These are phyloP conservation scores for Thunnus thynnus DNA, from an alignment of 2,113 vertebrate species.

Conservation along the genomic window DNA sequence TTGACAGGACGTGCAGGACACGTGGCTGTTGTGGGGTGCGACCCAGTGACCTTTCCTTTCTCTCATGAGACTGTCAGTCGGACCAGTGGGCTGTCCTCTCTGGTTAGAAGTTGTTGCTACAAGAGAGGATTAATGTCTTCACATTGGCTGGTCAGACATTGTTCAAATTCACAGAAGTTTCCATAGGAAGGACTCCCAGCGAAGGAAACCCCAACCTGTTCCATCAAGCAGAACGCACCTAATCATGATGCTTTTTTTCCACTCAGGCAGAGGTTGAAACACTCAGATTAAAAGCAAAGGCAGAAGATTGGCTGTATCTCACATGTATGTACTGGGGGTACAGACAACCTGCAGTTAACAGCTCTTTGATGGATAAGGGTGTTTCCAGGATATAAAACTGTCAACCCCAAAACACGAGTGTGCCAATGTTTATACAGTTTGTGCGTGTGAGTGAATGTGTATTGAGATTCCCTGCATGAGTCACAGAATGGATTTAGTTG, in stretches of 20 bases:
- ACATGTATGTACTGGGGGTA: background rate
- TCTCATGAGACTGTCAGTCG: constrained; percentile 35
- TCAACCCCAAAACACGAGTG: constrained; percentile 1
- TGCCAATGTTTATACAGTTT: background rate
- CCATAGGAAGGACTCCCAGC: constrained; percentile 5
- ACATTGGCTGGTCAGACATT: constrained; percentile 26
- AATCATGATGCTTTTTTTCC: background rate
- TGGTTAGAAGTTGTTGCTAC: constrained; percentile 34
- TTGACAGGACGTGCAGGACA: background rate
- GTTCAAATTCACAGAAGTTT: constrained; percentile 23
- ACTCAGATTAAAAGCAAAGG: background rate
- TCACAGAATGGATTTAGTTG: background rate
- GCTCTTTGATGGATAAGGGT: background rate
- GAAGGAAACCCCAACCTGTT: constrained; percentile 22
- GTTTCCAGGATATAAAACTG: constrained; percentile 14
- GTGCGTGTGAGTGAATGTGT: background rate
- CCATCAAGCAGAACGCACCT: constrained; percentile 47
- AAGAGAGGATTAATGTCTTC: constrained; percentile 50
- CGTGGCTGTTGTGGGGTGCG: constrained; percentile 15
- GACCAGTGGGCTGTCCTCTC: constrained; percentile 27
- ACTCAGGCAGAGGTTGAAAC: constrained; percentile 14
- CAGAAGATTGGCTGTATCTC: background rate
- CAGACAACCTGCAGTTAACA: background rate
- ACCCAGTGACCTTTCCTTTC: constrained; percentile 22
- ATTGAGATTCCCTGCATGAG: constrained; percentile 5